Conservation (phyloP, 37 sponge, comb jelly and placozoan species). For the Chondrilla cf. caribensis region DNA sequence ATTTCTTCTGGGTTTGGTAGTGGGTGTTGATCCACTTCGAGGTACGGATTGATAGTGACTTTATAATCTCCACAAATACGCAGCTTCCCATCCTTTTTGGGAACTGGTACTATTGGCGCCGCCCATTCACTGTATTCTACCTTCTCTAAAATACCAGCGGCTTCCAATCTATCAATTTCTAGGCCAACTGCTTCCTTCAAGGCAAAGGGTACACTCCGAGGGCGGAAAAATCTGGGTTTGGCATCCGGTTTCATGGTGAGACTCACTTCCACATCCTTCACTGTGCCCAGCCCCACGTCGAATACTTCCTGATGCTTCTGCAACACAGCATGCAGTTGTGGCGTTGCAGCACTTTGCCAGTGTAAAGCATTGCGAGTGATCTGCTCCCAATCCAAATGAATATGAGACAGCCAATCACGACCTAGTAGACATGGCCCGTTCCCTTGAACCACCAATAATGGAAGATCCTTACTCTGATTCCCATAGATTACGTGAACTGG, state of each 20-base stretch:
- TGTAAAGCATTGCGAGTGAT: neutral
- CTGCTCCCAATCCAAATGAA: constrained; percentile 6
- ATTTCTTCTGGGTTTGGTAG: constrained; percentile 28
- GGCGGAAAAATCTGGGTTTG: neutral
- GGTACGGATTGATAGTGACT: constrained; percentile 12
- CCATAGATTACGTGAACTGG: neutral
- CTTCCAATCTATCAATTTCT: neutral
- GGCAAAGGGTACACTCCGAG: constrained; percentile 30
- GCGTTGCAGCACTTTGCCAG: neutral
- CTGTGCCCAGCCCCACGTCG: neutral
- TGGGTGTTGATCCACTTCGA: constrained; percentile 23
- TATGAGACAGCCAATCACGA: neutral
- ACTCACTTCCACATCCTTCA: constrained; percentile 17
- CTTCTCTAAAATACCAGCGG: constrained; percentile 1
- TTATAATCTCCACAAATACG: constrained; percentile 36
- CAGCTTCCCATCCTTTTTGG: neutral
- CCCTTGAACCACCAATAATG: neutral
- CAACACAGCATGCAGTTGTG: neutral
- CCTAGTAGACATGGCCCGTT: neutral
- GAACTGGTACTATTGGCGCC: constrained; percentile 30
- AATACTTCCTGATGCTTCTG: neutral
- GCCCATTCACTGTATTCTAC: constrained; percentile 34
- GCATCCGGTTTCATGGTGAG: constrained; percentile 5
- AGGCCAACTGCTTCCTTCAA: neutral
- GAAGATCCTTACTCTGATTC: neutral